phyloP scores from a whole-genome alignment of 2,113 vertebrate species.

The Origma solitaria region DNA sequence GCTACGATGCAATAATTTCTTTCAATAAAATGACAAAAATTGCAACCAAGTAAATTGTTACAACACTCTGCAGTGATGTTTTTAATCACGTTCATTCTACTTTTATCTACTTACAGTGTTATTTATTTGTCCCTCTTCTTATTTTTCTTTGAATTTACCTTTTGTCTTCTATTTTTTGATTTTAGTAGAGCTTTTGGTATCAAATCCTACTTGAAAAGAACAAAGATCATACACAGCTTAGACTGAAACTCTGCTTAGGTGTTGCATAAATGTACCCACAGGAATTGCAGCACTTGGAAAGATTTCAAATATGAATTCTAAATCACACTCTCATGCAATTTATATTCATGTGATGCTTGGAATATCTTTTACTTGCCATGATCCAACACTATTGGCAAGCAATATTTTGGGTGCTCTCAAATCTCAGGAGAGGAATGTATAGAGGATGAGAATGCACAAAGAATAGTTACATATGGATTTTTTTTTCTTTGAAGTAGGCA shows the following conservation, averaged over 20 bases:
- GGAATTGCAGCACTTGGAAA: slow-evolving; percentile 32
- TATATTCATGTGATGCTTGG: slow-evolving; percentile 22
- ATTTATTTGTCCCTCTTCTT: neutral
- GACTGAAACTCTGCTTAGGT: slow-evolving; percentile 53
- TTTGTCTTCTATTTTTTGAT: neutral
- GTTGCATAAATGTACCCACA: slow-evolving; percentile 55
- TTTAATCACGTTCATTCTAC: neutral
- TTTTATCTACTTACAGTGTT: neutral
- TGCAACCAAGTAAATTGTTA: neutral
- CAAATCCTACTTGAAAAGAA: neutral
- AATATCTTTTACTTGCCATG: neutral
- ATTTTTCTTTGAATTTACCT: neutral
- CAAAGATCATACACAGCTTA: slow-evolving; percentile 14
- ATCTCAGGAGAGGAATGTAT: neutral
- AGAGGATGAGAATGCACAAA: neutral
- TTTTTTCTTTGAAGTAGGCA: neutral
- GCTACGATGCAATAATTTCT: neutral
- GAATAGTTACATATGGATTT: neutral
- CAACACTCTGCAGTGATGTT: neutral
- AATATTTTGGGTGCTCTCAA: neutral
- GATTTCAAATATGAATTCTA: slow-evolving; percentile 38
- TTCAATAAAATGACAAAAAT: neutral
- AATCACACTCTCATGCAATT: slow-evolving; percentile 51
- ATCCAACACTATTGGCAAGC: neutral
- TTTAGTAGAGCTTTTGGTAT: neutral